Evolutionary conservation across 2,797 vertebrate genomes (phyloP), one percentile per base, ranked within the genome.

Genomic region (Gymnopithys bicolor): DNA sequence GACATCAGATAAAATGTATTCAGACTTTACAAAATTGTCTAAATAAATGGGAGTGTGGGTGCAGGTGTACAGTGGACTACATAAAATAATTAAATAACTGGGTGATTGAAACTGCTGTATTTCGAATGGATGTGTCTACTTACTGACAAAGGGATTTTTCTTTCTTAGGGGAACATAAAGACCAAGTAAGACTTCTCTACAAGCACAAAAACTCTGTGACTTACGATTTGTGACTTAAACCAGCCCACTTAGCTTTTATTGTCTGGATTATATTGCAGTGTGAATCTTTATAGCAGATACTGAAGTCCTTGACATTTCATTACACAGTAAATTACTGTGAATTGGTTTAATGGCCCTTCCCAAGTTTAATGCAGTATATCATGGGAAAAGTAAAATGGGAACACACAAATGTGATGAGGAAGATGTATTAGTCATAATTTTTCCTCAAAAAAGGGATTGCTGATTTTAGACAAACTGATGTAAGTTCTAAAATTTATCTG

Each of bases 251-350:
- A 41, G 28, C n/a, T 89, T 60, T 80, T 84, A 49, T 89, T 10
- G 2, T 64, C 41, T 64, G 53, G 30, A 46, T 89, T 89, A 22
- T 77, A 51, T 37, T 92, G 60, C 71, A 68, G 22, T 64, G 80
- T 62, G 82, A 84, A 69, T 84, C 62, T 92, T 95, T 93, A 92
- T 75, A 69, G 73, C 55, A 91, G 62, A 81, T 69, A 64, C 63
- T 91, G 30, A 89, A 85, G n/a, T 63, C 68, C 87, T 73, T 80
- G 90, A 93, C 93, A 79, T 96, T 87, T 85, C n/a, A 46, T 89
- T 95, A 66, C 1, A 4, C 66, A 83, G 69, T 78, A 87, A 84
- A 91, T 89, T 91, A 35, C 11, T 87, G 35, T 86, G 71, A 67
- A 80, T 78, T 91, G 48, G 35, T 90, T 89, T 87, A 85, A 64